Percentiles rank a stretch among this genome's conserved stretches.
phyloP scores from a whole-genome alignment of 2,888 invertebrate species.

The Drosophila suboccidentalis region DNA sequence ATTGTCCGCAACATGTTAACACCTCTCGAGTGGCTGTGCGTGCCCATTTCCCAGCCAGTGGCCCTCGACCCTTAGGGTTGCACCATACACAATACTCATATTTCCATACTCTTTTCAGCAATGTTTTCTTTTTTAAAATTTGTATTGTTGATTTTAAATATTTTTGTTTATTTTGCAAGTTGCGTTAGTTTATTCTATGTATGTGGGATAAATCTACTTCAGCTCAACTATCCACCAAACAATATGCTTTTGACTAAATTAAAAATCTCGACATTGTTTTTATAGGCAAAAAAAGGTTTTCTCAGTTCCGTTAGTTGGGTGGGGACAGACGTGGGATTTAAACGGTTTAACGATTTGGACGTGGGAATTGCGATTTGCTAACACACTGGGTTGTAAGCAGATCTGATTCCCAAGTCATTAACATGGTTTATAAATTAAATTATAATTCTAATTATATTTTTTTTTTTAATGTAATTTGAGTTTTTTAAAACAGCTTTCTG shows the following conservation, averaged over 20 bases:
- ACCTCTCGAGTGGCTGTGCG: constrained; percentile 72
- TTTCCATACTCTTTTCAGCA: constrained; percentile 9
- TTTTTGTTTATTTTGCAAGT: constrained; percentile 71
- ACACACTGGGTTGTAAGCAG: neutral
- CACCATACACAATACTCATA: constrained; percentile 6
- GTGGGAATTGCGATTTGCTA: constrained; percentile 51
- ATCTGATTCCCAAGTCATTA: neutral
- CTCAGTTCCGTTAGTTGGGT: constrained; percentile 7
- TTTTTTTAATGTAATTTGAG: neutral
- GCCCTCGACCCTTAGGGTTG: constrained; percentile 54
- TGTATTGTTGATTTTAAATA: constrained; percentile 74
- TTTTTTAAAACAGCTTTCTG: neutral
- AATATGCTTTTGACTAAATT: constrained; percentile 67
- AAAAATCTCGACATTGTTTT: constrained; percentile 70
- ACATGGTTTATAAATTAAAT: neutral
- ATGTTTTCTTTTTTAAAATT: constrained; percentile 71
- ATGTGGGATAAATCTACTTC: constrained; percentile 44
- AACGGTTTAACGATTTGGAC: constrained; percentile 26
- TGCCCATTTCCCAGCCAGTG: constrained; percentile 37
- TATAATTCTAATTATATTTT: too few relatives aligned
- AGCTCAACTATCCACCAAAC: constrained; percentile 16
- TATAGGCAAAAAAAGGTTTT: constrained; percentile 63
- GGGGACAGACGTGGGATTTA: constrained; percentile 54
- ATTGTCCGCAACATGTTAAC: constrained; percentile 79
- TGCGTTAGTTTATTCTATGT: constrained; percentile 14